A percentile compares a stretch with the other conserved stretches of the same genome.
Evolutionary conservation across 1,140 invertebrate genomes (phyloP).

Genomic region (Ericerus pela): DNA sequence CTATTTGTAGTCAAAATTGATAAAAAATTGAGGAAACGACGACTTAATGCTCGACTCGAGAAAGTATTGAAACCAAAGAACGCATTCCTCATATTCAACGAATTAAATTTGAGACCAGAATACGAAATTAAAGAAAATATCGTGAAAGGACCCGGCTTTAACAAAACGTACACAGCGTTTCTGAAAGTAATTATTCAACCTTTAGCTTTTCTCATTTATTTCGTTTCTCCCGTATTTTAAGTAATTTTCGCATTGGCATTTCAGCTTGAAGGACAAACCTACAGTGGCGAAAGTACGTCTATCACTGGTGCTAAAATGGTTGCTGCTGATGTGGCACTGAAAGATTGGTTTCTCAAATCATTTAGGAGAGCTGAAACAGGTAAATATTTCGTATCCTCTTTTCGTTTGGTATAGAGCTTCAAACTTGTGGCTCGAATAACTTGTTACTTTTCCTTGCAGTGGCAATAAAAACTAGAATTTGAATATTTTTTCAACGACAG

Average conservation of each 20-base stretch:
- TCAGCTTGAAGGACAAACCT: neutral
- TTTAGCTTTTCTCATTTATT: neutral
- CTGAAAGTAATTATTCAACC: neutral
- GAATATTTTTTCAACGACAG: no score
- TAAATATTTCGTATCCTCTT: neutral
- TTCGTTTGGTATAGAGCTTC: neutral
- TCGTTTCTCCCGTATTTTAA: neutral
- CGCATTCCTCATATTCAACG: constrained; percentile 2
- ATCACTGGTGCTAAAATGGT: constrained; percentile 3
- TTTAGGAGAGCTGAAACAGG: neutral
- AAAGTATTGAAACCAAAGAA: constrained; percentile 7
- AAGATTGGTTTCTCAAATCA: neutral
- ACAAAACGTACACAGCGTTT: neutral
- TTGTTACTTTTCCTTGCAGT: no score
- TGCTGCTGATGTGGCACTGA: neutral
- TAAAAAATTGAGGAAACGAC: constrained; percentile 1
- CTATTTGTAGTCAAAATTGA: neutral
- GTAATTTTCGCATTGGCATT: neutral
- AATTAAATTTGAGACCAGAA: constrained; percentile 7
- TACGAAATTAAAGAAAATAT: constrained; percentile 6
- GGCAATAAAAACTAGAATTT: no score
- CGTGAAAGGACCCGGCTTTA: neutral
- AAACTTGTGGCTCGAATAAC: no score
- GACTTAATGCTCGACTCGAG: neutral
- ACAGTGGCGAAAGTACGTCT: neutral